Percentiles rank a stretch among this genome's conserved stretches.
Conservation (phyloP, 2,113 vertebrate species). For the Vicugna pacos region DNA sequence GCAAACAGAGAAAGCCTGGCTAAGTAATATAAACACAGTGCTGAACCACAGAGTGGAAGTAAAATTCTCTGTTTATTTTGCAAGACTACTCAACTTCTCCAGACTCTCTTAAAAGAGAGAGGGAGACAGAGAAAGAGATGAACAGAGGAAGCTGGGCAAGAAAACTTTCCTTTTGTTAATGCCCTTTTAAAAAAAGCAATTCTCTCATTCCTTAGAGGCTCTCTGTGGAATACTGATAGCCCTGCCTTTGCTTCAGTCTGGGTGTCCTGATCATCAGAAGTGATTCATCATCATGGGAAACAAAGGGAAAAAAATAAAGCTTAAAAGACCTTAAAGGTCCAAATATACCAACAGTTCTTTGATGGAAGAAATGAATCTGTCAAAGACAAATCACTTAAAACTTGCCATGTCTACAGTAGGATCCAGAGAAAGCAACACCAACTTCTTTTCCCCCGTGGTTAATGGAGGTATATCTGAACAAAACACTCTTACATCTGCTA, state of each 20-base stretch:
- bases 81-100: neutral
- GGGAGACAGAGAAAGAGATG: neutral
- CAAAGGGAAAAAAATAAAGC: neutral
- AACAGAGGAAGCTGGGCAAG: neutral
- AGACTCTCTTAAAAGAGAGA: neutral
- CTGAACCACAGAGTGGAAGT: neutral
- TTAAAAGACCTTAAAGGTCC: neutral
- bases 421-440: neutral
- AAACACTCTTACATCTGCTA: neutral
- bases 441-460: neutral
- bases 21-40: neutral
- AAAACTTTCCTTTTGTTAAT: neutral
- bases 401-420: neutral
- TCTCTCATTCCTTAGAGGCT: neutral
- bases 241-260: neutral
- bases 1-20: neutral
- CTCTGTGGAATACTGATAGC: neutral
- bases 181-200: neutral
- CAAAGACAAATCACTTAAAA: neutral
- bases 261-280: neutral
- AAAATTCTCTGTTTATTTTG: slow-evolving; percentile 32
- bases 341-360: neutral
- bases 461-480: neutral
- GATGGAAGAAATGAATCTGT: neutral
- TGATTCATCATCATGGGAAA: neutral